A percentile compares a stretch with the other conserved stretches of the same genome.
These are phyloP conservation scores for Drosophila macrothrix DNA, from an alignment of 2,888 invertebrate genomes.

Conservation along the genomic window DNA sequence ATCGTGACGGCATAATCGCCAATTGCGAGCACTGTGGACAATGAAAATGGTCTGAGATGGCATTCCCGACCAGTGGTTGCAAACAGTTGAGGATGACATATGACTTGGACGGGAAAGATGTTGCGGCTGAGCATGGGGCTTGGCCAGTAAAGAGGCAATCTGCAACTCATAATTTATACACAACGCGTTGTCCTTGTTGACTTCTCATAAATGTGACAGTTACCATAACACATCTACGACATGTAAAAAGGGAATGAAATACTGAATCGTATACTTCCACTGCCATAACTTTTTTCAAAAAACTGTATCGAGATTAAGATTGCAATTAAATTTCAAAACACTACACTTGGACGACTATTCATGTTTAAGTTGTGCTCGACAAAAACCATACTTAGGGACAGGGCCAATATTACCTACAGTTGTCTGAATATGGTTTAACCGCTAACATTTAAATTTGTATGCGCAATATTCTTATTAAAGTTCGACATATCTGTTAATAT, in stretches of 20 bases:
- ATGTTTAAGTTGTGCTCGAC: not conserved
- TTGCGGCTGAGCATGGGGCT: slow-evolving; percentile 1
- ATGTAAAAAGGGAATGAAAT: slow-evolving; percentile 28
- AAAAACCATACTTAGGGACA: not conserved
- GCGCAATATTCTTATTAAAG: too few relatives aligned
- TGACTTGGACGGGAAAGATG: slow-evolving; percentile 2
- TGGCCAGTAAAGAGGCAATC: slow-evolving; percentile 41
- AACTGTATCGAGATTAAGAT: not conserved
- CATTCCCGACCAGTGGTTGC: slow-evolving; percentile 44
- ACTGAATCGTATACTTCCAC: not conserved
- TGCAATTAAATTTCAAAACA: not conserved
- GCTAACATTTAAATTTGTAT: not conserved
- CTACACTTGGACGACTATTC: not conserved
- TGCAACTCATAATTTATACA: slow-evolving; percentile 53
- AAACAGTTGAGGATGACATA: slow-evolving; percentile 7
- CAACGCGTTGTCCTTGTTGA: slow-evolving; percentile 32
- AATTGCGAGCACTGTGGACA: slow-evolving; percentile 55
- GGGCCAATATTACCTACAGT: not conserved
- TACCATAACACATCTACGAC: slow-evolving; percentile 32
- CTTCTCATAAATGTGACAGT: slow-evolving; percentile 51
- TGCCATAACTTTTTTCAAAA: not conserved
- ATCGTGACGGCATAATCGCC: slow-evolving; percentile 55
- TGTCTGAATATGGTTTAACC: not conserved
- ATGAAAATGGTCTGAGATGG: slow-evolving; percentile 63
- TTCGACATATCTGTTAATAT: not conserved